A percentile compares a stretch with the other conserved stretches of the same genome.
These are phyloP conservation scores for Parapsyche elsis DNA, from an alignment of 1,140 invertebrate genomes.

Conservation along the genomic window DNA sequence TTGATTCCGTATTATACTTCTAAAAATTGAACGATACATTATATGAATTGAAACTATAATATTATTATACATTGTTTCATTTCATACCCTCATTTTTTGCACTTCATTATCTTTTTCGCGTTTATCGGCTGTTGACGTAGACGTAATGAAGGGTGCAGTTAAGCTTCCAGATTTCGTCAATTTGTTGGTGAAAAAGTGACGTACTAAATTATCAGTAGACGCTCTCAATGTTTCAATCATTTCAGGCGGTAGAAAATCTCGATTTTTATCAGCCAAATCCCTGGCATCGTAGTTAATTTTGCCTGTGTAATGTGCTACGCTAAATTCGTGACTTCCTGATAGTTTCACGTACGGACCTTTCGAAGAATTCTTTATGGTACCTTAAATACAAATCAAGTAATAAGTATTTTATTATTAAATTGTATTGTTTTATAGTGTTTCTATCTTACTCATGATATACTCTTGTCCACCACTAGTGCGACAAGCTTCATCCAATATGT, in stretches of 20 bases:
- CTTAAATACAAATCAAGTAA: constrained; percentile 60
- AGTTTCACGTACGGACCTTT: constrained; percentile 73
- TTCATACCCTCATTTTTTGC: constrained; percentile 48
- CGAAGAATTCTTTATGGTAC: constrained; percentile 65
- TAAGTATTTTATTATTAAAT: constrained; percentile 4
- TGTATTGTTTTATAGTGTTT: not conserved
- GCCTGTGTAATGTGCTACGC: constrained; percentile 86
- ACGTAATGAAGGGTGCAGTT: constrained; percentile 58
- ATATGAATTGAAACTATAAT: not conserved
- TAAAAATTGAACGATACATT: constrained; percentile 59
- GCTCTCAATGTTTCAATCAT: constrained; percentile 84
- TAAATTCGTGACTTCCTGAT: constrained; percentile 76
- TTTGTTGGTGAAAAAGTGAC: constrained; percentile 84
- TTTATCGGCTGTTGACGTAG: constrained; percentile 37
- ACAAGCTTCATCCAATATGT: constrained; percentile 90
- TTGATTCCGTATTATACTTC: constrained; percentile 78
- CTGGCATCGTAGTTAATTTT: constrained; percentile 83
- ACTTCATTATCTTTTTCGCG: constrained; percentile 44
- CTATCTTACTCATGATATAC: constrained; percentile 64
- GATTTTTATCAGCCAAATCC: constrained; percentile 88
- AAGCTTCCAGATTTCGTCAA: constrained; percentile 87
- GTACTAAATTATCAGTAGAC: constrained; percentile 79
- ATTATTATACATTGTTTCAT: not conserved
- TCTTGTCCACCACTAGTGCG: constrained; percentile 72
- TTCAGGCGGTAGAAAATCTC: constrained; percentile 88